Evolutionary conservation across 2,797 vertebrate genomes (phyloP).

Genomic region (Oryzias dopingdopingensis): DNA sequence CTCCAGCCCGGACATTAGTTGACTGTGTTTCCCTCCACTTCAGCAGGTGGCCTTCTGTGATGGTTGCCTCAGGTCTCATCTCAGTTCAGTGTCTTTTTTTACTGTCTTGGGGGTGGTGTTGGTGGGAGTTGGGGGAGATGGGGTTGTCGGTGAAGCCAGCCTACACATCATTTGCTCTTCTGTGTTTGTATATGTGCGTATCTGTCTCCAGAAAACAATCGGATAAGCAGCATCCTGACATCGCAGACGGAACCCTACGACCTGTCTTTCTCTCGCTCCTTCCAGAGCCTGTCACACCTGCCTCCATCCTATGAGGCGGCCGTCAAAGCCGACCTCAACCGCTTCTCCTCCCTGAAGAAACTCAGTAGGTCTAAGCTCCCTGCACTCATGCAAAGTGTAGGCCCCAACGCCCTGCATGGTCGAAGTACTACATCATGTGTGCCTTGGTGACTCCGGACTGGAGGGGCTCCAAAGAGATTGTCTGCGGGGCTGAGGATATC

Average conservation of each 20-base stretch:
- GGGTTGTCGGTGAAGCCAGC: slow-evolving; percentile 31
- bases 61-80: slow-evolving; percentile 18
- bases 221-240: slow-evolving; percentile 94
- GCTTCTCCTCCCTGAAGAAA: slow-evolving; percentile 97
- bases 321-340: slow-evolving; percentile 92
- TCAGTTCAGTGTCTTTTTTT: slow-evolving; percentile 7
- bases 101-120: too few relatives aligned
- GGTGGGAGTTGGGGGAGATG: not conserved
- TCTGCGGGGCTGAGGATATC: slow-evolving; percentile 19
- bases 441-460: slow-evolving; percentile 29
- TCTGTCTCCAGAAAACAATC: slow-evolving; percentile 89
- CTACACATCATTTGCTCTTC: slow-evolving; percentile 55
- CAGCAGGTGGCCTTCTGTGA: slow-evolving; percentile 44
- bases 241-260: slow-evolving; percentile 99
- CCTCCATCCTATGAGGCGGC: slow-evolving; percentile 96
- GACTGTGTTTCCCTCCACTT: slow-evolving; percentile 31
- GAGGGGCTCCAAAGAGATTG: slow-evolving; percentile 10
- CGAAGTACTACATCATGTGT: slow-evolving; percentile 36
- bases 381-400: slow-evolving; percentile 61
- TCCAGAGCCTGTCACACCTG: slow-evolving; percentile 97
- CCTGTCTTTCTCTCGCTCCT: slow-evolving; percentile 97
- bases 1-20: slow-evolving; percentile 37
- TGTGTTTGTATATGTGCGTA: slow-evolving; percentile 77
- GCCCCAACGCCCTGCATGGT: slow-evolving; percentile 60
- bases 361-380: slow-evolving; percentile 89